phyloP scores from a whole-genome alignment of 2,888 invertebrate species.

The Acanthosoma haemorrhoidale region DNA sequence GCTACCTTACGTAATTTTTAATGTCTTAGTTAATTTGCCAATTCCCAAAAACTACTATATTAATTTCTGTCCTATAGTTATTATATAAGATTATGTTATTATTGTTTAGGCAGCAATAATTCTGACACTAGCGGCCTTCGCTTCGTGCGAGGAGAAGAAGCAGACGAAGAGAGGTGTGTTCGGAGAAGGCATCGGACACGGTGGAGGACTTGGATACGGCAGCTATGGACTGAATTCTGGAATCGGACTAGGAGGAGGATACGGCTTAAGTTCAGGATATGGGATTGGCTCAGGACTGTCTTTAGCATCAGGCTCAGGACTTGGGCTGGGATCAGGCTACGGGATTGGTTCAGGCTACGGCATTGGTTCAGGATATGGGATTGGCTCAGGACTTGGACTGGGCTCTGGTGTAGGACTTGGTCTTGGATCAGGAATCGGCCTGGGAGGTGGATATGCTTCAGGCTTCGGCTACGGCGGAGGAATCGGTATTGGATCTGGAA shows the following conservation, averaged over 20 bases:
- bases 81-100: too few relatives aligned
- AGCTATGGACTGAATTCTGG: background rate
- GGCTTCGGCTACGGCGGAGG: background rate
- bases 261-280: background rate
- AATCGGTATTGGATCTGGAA: background rate
- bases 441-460: background rate
- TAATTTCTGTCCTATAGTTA: too few relatives aligned
- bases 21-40: too few relatives aligned
- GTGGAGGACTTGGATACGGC: background rate
- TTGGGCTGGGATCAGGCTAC: background rate
- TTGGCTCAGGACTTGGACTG: background rate
- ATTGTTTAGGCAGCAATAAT: background rate
- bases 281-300: background rate
- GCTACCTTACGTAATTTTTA: too few relatives aligned
- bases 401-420: background rate
- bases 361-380: background rate
- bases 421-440: background rate
- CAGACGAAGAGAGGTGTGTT: background rate
- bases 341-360: background rate
- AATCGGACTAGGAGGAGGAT: background rate
- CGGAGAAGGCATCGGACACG: background rate
- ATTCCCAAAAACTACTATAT: too few relatives aligned
- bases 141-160: constrained; percentile 8
- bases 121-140: background rate
- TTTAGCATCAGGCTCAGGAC: background rate